Base-by-base conservation (phyloP, 2,113 vertebrate species). In the Acanthochromis polyacanthus region DNA sequence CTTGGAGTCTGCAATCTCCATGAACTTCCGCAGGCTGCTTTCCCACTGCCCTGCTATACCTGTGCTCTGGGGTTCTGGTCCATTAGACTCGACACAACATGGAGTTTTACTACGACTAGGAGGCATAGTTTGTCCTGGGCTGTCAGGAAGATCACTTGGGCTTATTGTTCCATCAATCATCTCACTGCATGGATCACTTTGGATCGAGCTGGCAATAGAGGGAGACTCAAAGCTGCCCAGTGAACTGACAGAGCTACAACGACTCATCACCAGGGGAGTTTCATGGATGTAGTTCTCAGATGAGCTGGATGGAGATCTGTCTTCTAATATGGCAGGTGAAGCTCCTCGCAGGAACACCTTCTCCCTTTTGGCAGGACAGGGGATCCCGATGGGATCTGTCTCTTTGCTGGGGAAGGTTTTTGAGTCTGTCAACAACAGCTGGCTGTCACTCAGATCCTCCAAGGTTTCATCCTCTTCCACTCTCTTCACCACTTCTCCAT, bases 91-190 rank as follows among this genome's bases (percentile, higher is more conserved):
- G 23, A 86, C 66, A 0, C 95, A 96, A 1, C 96, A 97, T 0
- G 98, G 98, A 0, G 98, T 99, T 92, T 99, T 99, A 93, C 97
- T 98, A 32, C 98, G 96, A 87, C 98, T 99, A 0, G 98, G 98
- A 0, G 98, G 98, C 98, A 99, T 98, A 16, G 98, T 99, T 94
- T 99, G 98, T 4, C 98, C 98, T 0, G 98, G 98, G 84, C 98
- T 99, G 93, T 99, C 98, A 0, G 98, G 98, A 51, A 99, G 93
- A 90, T 99, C 98, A 9, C 98, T 99, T 25, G 98, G 98, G 12
- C 97, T 99, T 85, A 99, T 95, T 0, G 97, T 98, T 72, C 98
- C 98, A 0, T 98, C 98, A 63, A 97, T 95, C 96, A 98, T 97
- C 83, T 97, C 98, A 0, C 98, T 99, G 91, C 97, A 98, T 0